Base-by-base conservation (phyloP, 2,888 invertebrate species). In the Nephrotoma flavescens region DNA sequence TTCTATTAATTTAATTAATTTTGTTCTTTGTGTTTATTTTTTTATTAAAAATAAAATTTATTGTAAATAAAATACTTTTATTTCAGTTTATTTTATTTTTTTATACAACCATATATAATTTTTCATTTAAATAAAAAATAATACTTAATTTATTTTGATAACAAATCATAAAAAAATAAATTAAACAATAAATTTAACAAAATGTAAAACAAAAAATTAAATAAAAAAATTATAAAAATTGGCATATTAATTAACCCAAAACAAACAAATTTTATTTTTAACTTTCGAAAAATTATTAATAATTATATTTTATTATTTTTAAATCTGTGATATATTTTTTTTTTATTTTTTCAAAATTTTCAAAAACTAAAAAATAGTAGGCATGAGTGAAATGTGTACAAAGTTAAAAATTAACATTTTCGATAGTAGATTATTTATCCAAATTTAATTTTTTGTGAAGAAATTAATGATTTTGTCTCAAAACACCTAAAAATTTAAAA, bases 51-150 rank as follows among this genome's bases (percentile, higher is more conserved):
- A 71, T 71, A 71, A 71, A 71, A 71, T 71, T 42, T 7, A 85
- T 85, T 85, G 84, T 42, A 85, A 41, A 85, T 85, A 42, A 85
- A 42, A 85, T 42, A 85, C 42, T n/a, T 85, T 85, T 85, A 41
- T 85, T 85, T 85, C 41, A 42, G 41, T 42, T 85, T 85, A 42
- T 85, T 85, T 85, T 42, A 85, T 85, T 85, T 71, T 71, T 71
- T 71, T 71, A 31, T 71, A 71, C 71, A 71, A 11, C n/a, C 52
- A 71, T 87, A 41, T 86, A 41, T 88, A 88, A 88, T 88, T 87
- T 88, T 89, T 71, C 87, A 87, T 87, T 86, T 71, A 87, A 87
- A 47, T 88, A 87, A 88, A 88, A 87, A 87, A 88, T 87, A 88
- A 87, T 87, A 87, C 88, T 88, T 88, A 87, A 88, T 87, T 88